phyloP scores from a whole-genome alignment of 2,888 invertebrate species.

The Himalopsyche tibetana region DNA sequence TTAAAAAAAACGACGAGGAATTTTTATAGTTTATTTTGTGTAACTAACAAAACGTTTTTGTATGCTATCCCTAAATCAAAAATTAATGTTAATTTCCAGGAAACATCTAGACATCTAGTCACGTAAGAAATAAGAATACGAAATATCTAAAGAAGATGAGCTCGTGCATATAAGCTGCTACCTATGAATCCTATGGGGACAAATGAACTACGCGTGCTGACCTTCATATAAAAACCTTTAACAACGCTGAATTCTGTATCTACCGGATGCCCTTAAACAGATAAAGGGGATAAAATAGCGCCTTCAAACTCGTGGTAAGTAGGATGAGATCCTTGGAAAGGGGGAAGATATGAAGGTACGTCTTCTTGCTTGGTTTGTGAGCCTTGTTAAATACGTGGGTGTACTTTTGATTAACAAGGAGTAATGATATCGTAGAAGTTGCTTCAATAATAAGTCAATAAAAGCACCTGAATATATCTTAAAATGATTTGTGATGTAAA shows the following conservation, averaged over 20 bases:
- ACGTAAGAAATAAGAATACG: slow-evolving; percentile 56
- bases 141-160: slow-evolving; percentile 1
- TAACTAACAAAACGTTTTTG: background rate
- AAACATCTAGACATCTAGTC: slow-evolving; percentile 49
- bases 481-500: too few species aligned
- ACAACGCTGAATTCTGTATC: slow-evolving; percentile 41
- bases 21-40: too few species aligned
- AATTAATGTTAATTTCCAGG: slow-evolving; percentile 53
- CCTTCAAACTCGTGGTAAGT: slow-evolving; percentile 36
- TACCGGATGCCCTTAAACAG: slow-evolving; percentile 58
- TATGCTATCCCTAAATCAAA: slow-evolving; percentile 38
- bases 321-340: slow-evolving; percentile 1
- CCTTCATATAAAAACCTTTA: slow-evolving; percentile 62
- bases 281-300: slow-evolving; percentile 63
- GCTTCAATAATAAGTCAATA: too few species aligned
- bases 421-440: too few species aligned
- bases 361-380: background rate
- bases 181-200: slow-evolving; percentile 48
- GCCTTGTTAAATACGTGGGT: slow-evolving; percentile 9
- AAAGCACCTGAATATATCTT: too few species aligned
- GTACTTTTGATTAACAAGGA: too few species aligned
- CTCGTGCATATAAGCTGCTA: slow-evolving; percentile 8
- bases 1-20: too few species aligned
- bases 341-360: background rate
- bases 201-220: slow-evolving; percentile 56